Base-by-base conservation (phyloP, 2,113 vertebrate genomes). In the Apus apus region DNA sequence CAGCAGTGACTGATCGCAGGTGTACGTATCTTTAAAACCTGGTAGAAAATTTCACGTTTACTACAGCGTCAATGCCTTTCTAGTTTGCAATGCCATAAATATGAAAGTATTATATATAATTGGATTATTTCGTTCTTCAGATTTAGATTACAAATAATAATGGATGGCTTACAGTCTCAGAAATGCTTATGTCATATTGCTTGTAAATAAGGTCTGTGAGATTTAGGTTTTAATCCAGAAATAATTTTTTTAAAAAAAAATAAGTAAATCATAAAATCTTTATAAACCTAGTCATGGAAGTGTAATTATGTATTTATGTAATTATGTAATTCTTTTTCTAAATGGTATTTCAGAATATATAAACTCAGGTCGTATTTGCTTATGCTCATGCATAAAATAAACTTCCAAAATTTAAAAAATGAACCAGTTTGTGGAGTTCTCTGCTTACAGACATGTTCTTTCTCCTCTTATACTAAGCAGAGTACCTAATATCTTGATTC, bases 381-480 rank as follows among this genome's bases (percentile, higher is more conserved):
- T 92, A 40, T 21, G 3, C 14, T 66, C 19, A 56, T 29, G 8
- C 3, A 27, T 36, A 67, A 78, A 95, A 93, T 36, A 81, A 91
- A 66, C 15, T 64, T 62, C 58, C 15, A 38, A 78, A 36, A 17
- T 3, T n/a, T 15, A 30, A 45, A 78, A 78, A 94, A 26, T 8
- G 23, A 81, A 82, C 84, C 50, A 78, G 18, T 96, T 72, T 94
- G 66, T 56, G 67, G 67, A 93, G 83, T 60, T 96, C 57, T 77
- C 51, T 96, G 61, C 57, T 93, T 94, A 82, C 8, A 89, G 5
- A 50, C 32, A 70, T 53, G 34, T 54, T 46, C 73, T 86, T 64
- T 43, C 18, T 87, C 27, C 72, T 84, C 48, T 85, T 71, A 19
- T 71, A 61, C 78, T 94, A 81, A 82, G 8, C 4, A 71, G 18